These are phyloP conservation scores for Dasysyrphus albostriatus DNA, from an alignment of 2,888 invertebrate genomes.

Conservation along the genomic window DNA sequence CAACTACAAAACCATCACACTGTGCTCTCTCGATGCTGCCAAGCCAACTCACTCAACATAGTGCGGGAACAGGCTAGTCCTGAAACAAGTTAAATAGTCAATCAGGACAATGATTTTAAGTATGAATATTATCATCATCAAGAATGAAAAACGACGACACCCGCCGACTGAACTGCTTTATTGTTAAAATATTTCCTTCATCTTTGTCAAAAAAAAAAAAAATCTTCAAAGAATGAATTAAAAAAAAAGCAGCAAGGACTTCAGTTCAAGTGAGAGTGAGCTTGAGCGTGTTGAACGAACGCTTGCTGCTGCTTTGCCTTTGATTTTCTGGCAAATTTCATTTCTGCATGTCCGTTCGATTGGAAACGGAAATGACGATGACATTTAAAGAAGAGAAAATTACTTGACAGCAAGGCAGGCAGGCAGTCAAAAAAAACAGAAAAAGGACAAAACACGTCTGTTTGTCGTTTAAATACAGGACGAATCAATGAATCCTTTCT, in stretches of 20 bases:
- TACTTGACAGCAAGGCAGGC: constrained; percentile 25
- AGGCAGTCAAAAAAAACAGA: not conserved
- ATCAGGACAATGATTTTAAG: constrained; percentile 76
- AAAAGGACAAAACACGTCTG: constrained; percentile 54
- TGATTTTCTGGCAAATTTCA: constrained; percentile 75
- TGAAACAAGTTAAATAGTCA: constrained; percentile 76
- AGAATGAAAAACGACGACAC: constrained; percentile 62
- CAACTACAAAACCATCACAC: constrained; percentile 13
- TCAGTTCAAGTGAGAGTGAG: not conserved
- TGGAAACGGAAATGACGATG: constrained; percentile 71
- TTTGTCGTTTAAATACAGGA: constrained; percentile 74
- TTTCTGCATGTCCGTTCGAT: constrained; percentile 75
- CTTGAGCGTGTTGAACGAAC: constrained; percentile 10
- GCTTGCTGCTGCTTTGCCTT: constrained; percentile 45
- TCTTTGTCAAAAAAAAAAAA: constrained; percentile 1
- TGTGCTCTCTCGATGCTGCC: not conserved
- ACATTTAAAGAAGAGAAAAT: constrained; percentile 28
- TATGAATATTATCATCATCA: constrained; percentile 75
- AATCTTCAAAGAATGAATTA: constrained; percentile 43
- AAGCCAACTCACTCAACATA: not conserved
- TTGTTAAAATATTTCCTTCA: constrained; percentile 47
- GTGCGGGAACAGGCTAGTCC: constrained; percentile 31
- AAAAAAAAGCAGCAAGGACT: constrained; percentile 6
- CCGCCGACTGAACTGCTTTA: constrained; percentile 62
- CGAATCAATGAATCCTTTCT: constrained; percentile 76